Evolutionary conservation across 30 jellyfish, hydroid and myxozoan species (phyloP), one percentile per base, ranked within the genome.

Genomic region (Aurelia aurita complex sp. Pacific): DNA sequence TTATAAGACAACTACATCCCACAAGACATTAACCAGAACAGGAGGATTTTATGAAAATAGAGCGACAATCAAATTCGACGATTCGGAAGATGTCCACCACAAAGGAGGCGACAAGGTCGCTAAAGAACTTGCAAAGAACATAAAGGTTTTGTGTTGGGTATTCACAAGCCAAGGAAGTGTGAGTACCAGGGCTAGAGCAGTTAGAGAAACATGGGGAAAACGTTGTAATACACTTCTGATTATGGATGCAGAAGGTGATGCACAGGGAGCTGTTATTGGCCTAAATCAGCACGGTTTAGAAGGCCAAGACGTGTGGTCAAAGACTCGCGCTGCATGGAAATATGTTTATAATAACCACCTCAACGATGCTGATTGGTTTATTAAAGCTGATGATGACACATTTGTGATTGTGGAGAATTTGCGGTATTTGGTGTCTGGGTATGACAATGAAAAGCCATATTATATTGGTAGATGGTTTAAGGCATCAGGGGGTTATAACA

Each of bases 331-430:
- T 3, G 98, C 99, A 10, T 96, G 98, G 98, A 83, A 82, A 67
- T 90, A 96, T 64, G 88, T 91, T 35, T 88, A 90, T 76, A 79
- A 88, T 10, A 71, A 91, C 32, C 97, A 96, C 66, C 23, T 68
- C 34, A 81, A 96, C 50, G 97, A 96, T 62, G 98, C 97, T 2
- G 99, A 96, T 74, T 96, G 99, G 99, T 96, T 96, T 69, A 35
- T 96, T 14, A 85, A 79, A 74, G 99, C 95, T 35, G 97, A 96
- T 67, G 99, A 96, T 52, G 98, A 88, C 63, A 59, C 99, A 19
- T 96, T 73, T 78, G 93, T 96, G 55, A 76, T 96, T 43, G 90
- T 91, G 18, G 99, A 96, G 80, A 96, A 96, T 67, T 67, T 96
- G 54, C 76, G 97, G 35, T 81, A 52, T 53, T 73, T 96, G 19